phyloP scores from a whole-genome alignment of 2,797 vertebrate species.

The Enteromius trimaculatus region DNA sequence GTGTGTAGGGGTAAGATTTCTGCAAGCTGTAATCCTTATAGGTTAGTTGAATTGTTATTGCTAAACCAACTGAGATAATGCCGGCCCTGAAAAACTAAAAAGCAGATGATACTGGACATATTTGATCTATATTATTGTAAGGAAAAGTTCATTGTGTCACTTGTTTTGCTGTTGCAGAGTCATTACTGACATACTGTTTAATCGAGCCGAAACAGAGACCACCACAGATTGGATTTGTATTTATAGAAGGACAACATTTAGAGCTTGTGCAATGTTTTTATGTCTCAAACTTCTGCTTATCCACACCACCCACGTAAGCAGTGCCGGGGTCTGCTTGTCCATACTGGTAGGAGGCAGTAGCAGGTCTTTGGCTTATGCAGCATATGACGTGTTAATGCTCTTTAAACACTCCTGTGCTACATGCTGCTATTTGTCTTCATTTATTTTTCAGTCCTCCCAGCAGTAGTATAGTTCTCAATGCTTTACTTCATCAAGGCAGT shows the following conservation, averaged over 20 bases:
- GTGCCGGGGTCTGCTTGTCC: slow-evolving; percentile 6
- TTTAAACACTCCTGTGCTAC: background rate
- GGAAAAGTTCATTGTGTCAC: background rate
- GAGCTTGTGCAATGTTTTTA: slow-evolving; percentile 4
- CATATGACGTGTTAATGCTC: background rate
- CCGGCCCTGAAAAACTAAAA: no score
- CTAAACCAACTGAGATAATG: no score
- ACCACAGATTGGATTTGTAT: slow-evolving; percentile 8
- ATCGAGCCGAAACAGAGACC: background rate
- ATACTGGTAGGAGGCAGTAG: slow-evolving; percentile 24
- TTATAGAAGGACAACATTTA: background rate
- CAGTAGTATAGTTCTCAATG: background rate
- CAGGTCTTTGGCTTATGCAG: slow-evolving; percentile 17
- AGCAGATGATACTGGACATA: background rate
- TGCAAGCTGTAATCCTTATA: background rate
- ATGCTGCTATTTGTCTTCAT: background rate
- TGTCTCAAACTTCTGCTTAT: slow-evolving; percentile 8
- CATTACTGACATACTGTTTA: background rate
- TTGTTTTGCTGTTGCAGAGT: background rate
- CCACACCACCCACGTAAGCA: background rate
- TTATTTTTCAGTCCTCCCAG: background rate
- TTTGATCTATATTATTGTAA: background rate
- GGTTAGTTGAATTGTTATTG: background rate
- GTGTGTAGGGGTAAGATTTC: background rate
- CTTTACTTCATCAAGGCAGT: background rate